Evolutionary conservation across 2,888 invertebrate species (phyloP), one percentile per base, ranked within the genome.

Genomic region (Phengaris alcon): DNA sequence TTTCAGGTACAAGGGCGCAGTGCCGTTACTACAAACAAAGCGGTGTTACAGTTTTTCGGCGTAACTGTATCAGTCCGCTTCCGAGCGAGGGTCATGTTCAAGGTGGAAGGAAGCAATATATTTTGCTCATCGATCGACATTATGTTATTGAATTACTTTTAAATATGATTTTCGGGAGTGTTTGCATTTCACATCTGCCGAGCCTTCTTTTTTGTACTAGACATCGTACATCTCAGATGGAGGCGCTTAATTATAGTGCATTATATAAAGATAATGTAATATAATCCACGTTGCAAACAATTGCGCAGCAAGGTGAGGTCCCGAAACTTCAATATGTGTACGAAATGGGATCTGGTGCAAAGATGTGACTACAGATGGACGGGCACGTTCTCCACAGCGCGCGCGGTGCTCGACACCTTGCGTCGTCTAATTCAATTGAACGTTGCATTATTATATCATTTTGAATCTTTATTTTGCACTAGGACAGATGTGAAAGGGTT

Each of bases 111-210:
- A 93, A 93, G 93, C 89, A 89, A 93, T 92, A 91, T 86, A 89
- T 93, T 90, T 90, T 88, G 88, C 86, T 84, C 82, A 81, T 82
- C 87, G 87, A 90, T 92, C 88, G 84, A 89, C 90, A 90, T 92
- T 91, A 91, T 89, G 93, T 93, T 93, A 93, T 93, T 91, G 92
- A 91, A 93, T 93, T 92, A 92, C 93, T 91, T 88, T 89, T 85
- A 84, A 90, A 88, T 89, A 88, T 90, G 88, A 90, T 87, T 83
- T 86, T 83, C 83, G 85, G 84, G 82, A 82, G 86, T 88, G 86
- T 89, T 91, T 90, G 90, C 88, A 87, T 84, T 88, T 84, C 82
- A 87, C 93, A 93, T 93, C 93, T 93, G 93, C 90, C 87, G 35
- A 35, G 35, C 35, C 35, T 35, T 85, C 84, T 90, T 84, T 81